A percentile compares a stretch with the other conserved stretches of the same genome.
phyloP scores from a whole-genome alignment of 2,113 vertebrate species.

The Labeo catla region DNA sequence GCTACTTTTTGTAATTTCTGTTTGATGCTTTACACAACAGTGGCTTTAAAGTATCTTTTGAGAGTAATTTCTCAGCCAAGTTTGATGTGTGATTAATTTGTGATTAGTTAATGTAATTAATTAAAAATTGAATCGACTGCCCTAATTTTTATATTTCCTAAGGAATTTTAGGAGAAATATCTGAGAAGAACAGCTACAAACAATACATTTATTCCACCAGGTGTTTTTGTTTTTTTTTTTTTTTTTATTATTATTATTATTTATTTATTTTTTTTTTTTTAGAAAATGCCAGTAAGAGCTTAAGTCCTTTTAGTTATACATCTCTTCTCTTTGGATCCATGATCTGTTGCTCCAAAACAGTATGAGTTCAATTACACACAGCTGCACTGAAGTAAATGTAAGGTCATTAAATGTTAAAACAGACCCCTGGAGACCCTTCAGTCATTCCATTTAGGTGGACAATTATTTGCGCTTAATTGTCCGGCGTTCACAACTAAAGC shows the following conservation, averaged over 20 bases:
- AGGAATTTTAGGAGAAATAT: background rate
- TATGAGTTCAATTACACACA: conserved; percentile 6
- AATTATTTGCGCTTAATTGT: conserved; percentile 46
- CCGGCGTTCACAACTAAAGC: conserved; percentile 10
- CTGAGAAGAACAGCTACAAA: background rate
- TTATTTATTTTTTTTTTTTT: too few species aligned
- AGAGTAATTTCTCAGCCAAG: too few species aligned
- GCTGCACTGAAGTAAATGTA: background rate
- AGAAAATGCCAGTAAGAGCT: background rate
- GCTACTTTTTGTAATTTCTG: too few species aligned
- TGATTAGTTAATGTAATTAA: too few species aligned
- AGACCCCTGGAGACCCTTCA: conserved; percentile 18
- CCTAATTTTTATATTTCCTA: too few species aligned
- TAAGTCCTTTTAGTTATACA: background rate
- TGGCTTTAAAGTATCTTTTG: too few species aligned
- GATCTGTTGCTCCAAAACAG: conserved; percentile 8
- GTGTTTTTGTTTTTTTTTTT: background rate
- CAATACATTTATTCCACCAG: too few species aligned
- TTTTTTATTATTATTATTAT: too few species aligned
- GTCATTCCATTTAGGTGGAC: conserved; percentile 33
- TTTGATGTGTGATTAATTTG: too few species aligned
- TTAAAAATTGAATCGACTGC: too few species aligned
- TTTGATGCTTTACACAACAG: too few species aligned
- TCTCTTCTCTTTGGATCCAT: background rate
- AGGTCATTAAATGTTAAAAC: conserved; percentile 29